Evolutionary conservation across 2,888 invertebrate species (phyloP).

Genomic region (Zelleria hepariella): DNA sequence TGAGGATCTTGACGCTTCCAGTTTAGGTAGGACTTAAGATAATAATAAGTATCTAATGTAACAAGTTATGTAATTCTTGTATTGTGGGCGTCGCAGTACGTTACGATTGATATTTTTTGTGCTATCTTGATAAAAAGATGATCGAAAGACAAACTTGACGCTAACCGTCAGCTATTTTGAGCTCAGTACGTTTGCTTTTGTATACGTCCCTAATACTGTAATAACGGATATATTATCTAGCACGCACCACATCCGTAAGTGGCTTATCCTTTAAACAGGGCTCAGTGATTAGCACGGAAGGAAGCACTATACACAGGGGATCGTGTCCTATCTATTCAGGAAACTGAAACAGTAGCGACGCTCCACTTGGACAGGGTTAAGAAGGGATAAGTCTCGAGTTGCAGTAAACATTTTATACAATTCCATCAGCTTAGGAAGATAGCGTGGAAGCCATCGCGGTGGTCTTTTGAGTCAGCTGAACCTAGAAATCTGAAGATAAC

Average conservation of each 20-base stretch:
- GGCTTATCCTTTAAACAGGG: constrained; percentile 43
- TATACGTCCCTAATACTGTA: background rate
- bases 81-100: background rate
- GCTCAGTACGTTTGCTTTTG: background rate
- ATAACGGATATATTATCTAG: background rate
- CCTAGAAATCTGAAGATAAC: constrained; percentile 1
- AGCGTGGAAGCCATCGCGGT: background rate
- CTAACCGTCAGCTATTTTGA: background rate
- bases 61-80: background rate
- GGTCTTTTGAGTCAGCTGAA: constrained; percentile 3
- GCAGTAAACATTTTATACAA: constrained; percentile 19
- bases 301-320: constrained; percentile 54
- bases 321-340: constrained; percentile 56
- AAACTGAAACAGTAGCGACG: constrained; percentile 36
- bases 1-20: constrained; percentile 20
- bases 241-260: constrained; percentile 34
- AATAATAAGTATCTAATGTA: background rate
- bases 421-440: background rate
- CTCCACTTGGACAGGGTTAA: constrained; percentile 47
- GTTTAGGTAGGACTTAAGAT: background rate
- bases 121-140: background rate
- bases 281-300: constrained; percentile 44
- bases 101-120: background rate
- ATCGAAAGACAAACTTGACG: background rate
- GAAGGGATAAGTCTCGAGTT: constrained; percentile 42